phyloP scores from a whole-genome alignment of 2,888 invertebrate genomes.

The Zeuzera pyrina region DNA sequence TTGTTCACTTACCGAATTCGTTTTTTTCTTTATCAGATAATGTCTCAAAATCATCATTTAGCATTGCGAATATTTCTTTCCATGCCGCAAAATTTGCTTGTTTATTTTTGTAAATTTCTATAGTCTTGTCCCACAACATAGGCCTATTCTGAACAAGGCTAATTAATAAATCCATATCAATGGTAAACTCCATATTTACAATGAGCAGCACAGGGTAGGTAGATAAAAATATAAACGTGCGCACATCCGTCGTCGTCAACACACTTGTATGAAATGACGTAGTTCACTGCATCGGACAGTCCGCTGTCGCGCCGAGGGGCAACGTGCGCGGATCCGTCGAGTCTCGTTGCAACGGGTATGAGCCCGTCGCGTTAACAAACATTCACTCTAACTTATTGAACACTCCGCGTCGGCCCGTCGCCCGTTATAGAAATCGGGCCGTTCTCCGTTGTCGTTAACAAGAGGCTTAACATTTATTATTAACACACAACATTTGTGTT shows the following conservation, averaged over 20 bases:
- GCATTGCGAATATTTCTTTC: conserved; percentile 19
- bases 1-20: conserved; percentile 1
- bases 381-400: conserved; percentile 4
- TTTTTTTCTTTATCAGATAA: conserved; percentile 13
- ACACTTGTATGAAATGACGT: conserved; percentile 7
- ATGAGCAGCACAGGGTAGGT: too few relatives aligned
- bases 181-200: too few relatives aligned
- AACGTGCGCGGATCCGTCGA: conserved; percentile 5
- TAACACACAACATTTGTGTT: too few relatives aligned
- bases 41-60: conserved; percentile 17
- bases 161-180: too few relatives aligned
- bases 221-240: conserved; percentile 5
- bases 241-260: conserved; percentile 6
- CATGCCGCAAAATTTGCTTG: too few relatives aligned
- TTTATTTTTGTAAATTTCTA: too few relatives aligned
- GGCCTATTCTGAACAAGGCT: too few relatives aligned
- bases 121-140: too few relatives aligned
- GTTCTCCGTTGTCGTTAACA: too few relatives aligned
- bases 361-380: conserved; percentile 7
- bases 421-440: too few relatives aligned
- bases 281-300: conserved; percentile 6
- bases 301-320: conserved; percentile 6
- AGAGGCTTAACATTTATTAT: too few relatives aligned
- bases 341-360: conserved; percentile 5
- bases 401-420: too few relatives aligned